phyloP scores from a whole-genome alignment of 1,140 invertebrate genomes.

The Macrosteles quadrilineatus region DNA sequence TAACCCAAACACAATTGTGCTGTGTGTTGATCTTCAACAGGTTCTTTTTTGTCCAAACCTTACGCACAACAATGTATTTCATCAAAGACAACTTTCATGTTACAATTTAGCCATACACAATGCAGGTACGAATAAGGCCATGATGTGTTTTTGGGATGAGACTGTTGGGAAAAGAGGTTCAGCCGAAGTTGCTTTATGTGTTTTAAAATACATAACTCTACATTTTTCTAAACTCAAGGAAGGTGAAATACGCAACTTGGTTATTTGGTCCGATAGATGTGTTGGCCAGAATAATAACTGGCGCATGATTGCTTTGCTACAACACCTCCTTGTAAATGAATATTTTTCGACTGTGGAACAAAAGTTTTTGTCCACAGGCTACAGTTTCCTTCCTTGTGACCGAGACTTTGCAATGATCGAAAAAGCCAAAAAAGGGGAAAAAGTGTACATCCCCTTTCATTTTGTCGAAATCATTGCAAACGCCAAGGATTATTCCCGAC shows the following conservation, averaged over 20 bases:
- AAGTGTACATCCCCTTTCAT: no score
- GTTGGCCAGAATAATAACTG: slow-evolving; percentile 28
- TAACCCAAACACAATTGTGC: neutral
- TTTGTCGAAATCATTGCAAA: no score
- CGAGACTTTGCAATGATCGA: slow-evolving; percentile 32
- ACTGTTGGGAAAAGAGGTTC: slow-evolving; percentile 5
- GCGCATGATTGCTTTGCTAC: neutral
- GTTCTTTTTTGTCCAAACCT: neutral
- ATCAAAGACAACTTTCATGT: neutral
- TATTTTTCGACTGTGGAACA: slow-evolving; percentile 23
- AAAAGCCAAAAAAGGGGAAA: slow-evolving; percentile 16
- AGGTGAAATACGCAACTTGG: slow-evolving; percentile 1
- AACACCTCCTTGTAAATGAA: slow-evolving; percentile 14
- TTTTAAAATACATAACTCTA: neutral
- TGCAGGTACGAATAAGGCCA: neutral
- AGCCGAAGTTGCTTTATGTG: slow-evolving; percentile 24
- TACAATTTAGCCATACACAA: slow-evolving; percentile 21
- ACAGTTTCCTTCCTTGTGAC: slow-evolving; percentile 33
- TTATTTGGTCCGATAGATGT: slow-evolving; percentile 25
- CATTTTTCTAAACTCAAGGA: neutral
- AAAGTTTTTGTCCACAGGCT: slow-evolving; percentile 31
- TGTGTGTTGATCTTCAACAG: slow-evolving; percentile 9
- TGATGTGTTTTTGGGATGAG: neutral
- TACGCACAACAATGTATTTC: no score
- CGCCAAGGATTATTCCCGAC: no score